Evolutionary conservation across 2,113 vertebrate genomes (phyloP).

Genomic region (Cyanoliseus patagonus): DNA sequence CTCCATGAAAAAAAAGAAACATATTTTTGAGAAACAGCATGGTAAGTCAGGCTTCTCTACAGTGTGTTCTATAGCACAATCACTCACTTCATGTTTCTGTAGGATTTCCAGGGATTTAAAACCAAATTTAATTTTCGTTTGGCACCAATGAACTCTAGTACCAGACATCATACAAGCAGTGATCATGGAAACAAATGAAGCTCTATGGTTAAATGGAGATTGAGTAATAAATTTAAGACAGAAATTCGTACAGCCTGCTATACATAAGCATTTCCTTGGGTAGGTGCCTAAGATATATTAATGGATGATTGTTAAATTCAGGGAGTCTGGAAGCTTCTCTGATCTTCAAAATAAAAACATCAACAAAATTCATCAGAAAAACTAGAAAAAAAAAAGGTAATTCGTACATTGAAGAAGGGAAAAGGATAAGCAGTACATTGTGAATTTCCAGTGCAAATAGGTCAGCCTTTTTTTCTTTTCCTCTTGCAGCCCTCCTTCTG

Average conservation of each 20-base stretch:
- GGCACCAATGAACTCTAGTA: slow-evolving; percentile 18
- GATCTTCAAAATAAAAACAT: slow-evolving; percentile 19
- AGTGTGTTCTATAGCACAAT: not conserved
- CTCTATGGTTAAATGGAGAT: slow-evolving; percentile 28
- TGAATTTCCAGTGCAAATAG: slow-evolving; percentile 49
- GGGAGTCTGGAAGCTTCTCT: slow-evolving; percentile 28
- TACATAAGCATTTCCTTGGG: slow-evolving; percentile 1
- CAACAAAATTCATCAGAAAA: not conserved
- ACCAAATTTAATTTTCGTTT: slow-evolving; percentile 62
- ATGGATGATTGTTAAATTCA: not conserved
- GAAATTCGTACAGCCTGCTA: not conserved
- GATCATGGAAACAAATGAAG: slow-evolving; percentile 58
- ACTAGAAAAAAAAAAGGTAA: not conserved
- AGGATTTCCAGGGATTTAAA: slow-evolving; percentile 43
- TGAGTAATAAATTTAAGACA: slow-evolving; percentile 39
- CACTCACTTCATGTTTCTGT: slow-evolving; percentile 12
- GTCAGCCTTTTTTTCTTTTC: slow-evolving; percentile 29
- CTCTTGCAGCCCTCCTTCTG: not conserved
- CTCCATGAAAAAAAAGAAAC: not conserved
- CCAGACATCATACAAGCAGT: slow-evolving; percentile 8
- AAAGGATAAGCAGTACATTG: slow-evolving; percentile 40
- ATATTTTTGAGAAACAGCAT: not conserved
- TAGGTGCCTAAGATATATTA: slow-evolving; percentile 33
- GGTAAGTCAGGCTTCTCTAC: not conserved
- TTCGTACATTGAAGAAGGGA: not conserved